Evolutionary conservation across 2,888 invertebrate genomes (phyloP), one percentile per base, ranked within the genome.

Genomic region (Cryptus armator): DNA sequence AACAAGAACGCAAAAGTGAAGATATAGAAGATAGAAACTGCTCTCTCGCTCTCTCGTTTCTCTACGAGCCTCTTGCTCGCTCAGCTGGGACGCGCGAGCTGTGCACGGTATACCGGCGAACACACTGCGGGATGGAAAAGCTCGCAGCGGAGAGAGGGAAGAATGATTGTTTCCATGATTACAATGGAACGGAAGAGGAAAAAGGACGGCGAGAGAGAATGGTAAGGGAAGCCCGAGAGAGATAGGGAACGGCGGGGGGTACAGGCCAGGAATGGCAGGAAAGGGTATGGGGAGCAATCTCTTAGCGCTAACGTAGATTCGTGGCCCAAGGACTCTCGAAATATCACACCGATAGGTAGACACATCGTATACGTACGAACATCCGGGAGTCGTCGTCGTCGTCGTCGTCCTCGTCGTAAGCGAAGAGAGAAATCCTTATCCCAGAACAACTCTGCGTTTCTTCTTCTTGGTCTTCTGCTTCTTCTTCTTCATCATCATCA

Each of bases 141-240:
- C 87, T 87, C 84, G 87, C 85, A 86, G 83, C 83, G 89, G 90
- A 89, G 91, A 91, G 89, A 90, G 90, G 88, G 90, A 90, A 91
- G 92, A 92, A 92, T 92, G 93, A 93, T 92, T 92, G 93, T 93
- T 93, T 92, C 92, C 92, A 93, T 92, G 92, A 93, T 93, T 93
- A 93, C 93, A 92, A 91, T 92, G 92, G 92, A 92, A 87, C 81
- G 86, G 86, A 86, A 84, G 84, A 86, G 86, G 83, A 84, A 76
- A 78, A 70, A 77, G 83, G 77, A 76, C 72, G 87, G 14, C 29
- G 62, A 19, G 59, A 37, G 62, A 62, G 70, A 44, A 53, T 67
- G 72, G 48, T 62, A 74, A 62, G 78, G 79, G 81, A 79, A 79
- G 78, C 68, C 59, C 32, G 67, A 74, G 43, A 51, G 74, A 87